Evolutionary conservation across 2,888 invertebrate species (phyloP).

Genomic region (Watsonalla cultraria): DNA sequence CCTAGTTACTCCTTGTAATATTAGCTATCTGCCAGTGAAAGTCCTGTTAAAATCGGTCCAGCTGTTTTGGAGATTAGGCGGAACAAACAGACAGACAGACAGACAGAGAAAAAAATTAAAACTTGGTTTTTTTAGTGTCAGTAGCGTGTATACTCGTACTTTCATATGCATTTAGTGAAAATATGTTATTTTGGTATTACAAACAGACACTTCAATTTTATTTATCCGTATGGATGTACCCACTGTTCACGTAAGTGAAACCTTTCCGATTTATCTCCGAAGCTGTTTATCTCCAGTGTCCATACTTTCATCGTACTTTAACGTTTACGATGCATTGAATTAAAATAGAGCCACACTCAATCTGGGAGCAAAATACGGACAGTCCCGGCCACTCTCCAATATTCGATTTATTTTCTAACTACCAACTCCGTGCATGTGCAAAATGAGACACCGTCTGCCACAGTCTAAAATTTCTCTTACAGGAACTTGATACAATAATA

Average conservation of each 20-base stretch:
- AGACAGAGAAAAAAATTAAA: no score
- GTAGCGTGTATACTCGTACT: no score
- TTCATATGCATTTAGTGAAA: no score
- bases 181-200: no score
- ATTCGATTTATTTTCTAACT: conserved; percentile 72
- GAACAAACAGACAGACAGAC: no score
- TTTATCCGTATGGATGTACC: no score
- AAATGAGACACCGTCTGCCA: conserved; percentile 19
- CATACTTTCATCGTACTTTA: conserved; percentile 38
- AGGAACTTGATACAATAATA: not conserved
- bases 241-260: not conserved
- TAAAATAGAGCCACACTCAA: conserved; percentile 61
- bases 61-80: no score
- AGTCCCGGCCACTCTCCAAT: conserved; percentile 47
- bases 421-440: conserved; percentile 37
- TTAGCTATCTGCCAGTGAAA: no score
- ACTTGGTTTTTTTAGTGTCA: no score
- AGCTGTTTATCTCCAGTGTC: conserved; percentile 7
- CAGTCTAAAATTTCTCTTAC: conserved; percentile 22
- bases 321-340: conserved; percentile 48
- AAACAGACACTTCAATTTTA: no score
- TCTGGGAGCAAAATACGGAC: conserved; percentile 45
- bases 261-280: not conserved
- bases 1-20: no score
- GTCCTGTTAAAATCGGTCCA: no score